These are phyloP conservation scores for Myocastor coypus DNA, from an alignment of 2,113 vertebrate genomes.

Conservation along the genomic window DNA sequence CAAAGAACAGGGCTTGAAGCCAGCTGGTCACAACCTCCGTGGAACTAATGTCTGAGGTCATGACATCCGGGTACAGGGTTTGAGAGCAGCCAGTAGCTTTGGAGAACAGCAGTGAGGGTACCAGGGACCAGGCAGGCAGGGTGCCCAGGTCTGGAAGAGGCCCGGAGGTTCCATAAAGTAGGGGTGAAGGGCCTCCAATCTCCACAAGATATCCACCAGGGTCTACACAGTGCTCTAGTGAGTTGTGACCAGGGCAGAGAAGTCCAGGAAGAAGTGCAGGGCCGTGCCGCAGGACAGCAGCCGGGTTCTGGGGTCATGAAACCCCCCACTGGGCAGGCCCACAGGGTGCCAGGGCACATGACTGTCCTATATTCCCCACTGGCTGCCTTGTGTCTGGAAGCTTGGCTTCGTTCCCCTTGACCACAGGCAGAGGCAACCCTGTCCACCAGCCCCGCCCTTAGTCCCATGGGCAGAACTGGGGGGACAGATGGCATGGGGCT, in stretches of 20 bases:
- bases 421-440: fast-evolving
- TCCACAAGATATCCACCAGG: too few relatives aligned
- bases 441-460: neutral
- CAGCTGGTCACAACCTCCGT: neutral
- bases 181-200: neutral
- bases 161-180: neutral
- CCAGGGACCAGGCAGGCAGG: too few relatives aligned
- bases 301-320: neutral
- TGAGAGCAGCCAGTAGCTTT: neutral
- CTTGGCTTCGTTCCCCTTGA: neutral
- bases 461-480: fast-evolving
- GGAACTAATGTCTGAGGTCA: neutral
- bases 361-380: neutral
- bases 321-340: neutral
- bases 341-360: fast-evolving
- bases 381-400: too few relatives aligned
- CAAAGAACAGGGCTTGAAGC: too few relatives aligned
- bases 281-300: fast-evolving
- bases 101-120: neutral
- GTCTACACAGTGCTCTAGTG: neutral
- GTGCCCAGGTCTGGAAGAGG: neutral
- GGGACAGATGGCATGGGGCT: neutral
- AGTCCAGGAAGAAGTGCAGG: neutral
- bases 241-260: neutral
- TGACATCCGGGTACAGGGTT: neutral